Percentiles rank a stretch among this genome's conserved stretches.
phyloP scores from a whole-genome alignment of 2,888 invertebrate species.

The Drosophila colorata region DNA sequence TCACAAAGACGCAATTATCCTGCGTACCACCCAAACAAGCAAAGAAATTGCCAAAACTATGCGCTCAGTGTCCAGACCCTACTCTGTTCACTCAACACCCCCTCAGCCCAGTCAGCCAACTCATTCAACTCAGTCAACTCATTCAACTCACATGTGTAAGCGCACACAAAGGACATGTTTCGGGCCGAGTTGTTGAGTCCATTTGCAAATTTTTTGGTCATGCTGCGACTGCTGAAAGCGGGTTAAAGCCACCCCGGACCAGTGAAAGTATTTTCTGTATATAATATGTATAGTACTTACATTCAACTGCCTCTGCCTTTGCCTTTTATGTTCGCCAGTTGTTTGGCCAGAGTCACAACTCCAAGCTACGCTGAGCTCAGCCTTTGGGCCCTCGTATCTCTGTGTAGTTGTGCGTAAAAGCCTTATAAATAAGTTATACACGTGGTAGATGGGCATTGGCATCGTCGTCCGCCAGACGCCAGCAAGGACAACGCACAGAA shows the following conservation, averaged over 20 bases:
- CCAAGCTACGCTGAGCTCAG: conserved; percentile 6
- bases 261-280: conserved; percentile 53
- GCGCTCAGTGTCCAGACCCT: conserved; percentile 28
- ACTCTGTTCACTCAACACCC: conserved; percentile 9
- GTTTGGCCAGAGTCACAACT: conserved; percentile 25
- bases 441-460: conserved; percentile 51
- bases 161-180: conserved; percentile 75
- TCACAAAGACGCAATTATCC: conserved; percentile 68
- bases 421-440: conserved; percentile 79
- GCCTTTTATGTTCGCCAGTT: conserved; percentile 53
- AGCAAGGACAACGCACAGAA: conserved; percentile 35
- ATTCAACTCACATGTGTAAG: conserved; percentile 67
- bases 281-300: conserved; percentile 49
- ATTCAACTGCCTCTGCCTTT: conserved; percentile 50
- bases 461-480: conserved; percentile 49
- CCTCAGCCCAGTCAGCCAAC: conserved; percentile 6
- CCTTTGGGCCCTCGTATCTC: conserved; percentile 32
- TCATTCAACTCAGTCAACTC: conserved; percentile 43
- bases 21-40: conserved; percentile 42
- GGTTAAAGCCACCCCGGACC: conserved; percentile 66
- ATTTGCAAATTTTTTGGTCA: conserved; percentile 72
- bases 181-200: conserved; percentile 65
- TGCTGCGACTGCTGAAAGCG: conserved; percentile 66
- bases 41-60: conserved; percentile 58
- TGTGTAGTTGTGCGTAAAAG: conserved; percentile 78